Conservation (phyloP, 2,797 vertebrate genomes). For the Eidolon dupreanum region DNA sequence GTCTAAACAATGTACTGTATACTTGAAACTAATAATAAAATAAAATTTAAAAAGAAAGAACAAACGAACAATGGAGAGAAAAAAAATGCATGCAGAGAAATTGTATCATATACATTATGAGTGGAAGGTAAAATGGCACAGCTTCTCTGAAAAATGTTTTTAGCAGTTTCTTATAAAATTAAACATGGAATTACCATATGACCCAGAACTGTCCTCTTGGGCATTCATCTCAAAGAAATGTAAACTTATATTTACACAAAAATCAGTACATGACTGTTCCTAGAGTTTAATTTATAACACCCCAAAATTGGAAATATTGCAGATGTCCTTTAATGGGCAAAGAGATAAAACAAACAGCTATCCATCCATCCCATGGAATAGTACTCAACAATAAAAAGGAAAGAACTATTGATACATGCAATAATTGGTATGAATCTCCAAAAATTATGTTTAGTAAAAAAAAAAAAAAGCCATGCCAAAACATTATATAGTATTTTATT, state of each 20-base stretch:
- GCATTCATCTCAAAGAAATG: neutral
- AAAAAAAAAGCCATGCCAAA: neutral
- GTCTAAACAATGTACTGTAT: too few species aligned
- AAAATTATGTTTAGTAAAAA: neutral
- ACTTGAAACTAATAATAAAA: too few species aligned
- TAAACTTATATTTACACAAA: constrained; percentile 25
- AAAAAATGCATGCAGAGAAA: constrained; percentile 23
- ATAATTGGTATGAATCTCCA: neutral
- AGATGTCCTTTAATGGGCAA: neutral
- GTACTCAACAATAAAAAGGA: neutral
- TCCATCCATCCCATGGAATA: neutral
- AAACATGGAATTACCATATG: neutral
- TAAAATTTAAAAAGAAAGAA: neutral
- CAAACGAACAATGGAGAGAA: neutral
- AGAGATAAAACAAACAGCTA: neutral
- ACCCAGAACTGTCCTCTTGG: neutral
- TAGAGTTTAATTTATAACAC: neutral
- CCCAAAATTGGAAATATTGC: neutral
- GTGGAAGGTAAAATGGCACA: neutral
- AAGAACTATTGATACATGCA: neutral
- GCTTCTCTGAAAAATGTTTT: neutral
- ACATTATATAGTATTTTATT: neutral
- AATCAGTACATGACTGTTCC: neutral
- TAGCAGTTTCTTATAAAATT: neutral
- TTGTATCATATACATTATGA: neutral